These are phyloP conservation scores for Zapornia atra DNA, from an alignment of 2,113 vertebrate species.

Conservation along the genomic window DNA sequence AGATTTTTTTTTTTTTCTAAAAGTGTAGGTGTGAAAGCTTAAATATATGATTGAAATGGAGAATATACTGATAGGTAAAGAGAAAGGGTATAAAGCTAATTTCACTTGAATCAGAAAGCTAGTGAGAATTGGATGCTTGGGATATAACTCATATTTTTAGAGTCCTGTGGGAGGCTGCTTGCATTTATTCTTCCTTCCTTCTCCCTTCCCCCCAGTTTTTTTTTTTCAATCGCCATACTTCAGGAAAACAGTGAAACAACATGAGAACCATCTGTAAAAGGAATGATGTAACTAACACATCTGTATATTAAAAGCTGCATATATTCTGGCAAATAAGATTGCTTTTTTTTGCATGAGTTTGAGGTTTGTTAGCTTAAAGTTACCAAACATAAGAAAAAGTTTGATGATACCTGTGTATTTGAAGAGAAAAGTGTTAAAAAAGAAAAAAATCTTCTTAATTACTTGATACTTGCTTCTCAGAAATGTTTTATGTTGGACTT, in stretches of 20 bases:
- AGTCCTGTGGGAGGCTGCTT: not conserved
- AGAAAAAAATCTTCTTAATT: not conserved
- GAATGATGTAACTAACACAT: not conserved
- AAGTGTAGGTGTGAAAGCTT: not conserved
- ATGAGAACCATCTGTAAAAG: not conserved
- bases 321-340: not conserved
- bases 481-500: not conserved
- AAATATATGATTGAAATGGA: not conserved
- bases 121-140: not conserved
- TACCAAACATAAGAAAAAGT: not conserved
- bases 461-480: not conserved
- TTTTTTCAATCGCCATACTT: not conserved
- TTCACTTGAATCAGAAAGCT: not conserved
- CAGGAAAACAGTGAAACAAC: not conserved
- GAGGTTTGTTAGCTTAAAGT: not conserved
- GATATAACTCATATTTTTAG: not conserved
- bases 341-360: not conserved
- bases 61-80: not conserved
- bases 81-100: not conserved
- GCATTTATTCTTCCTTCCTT: no score
- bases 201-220: no score
- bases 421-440: not conserved
- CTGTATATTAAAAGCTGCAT: not conserved
- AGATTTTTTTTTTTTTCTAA: not conserved
- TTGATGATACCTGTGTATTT: not conserved